Conservation (phyloP, 2,113 vertebrate species). For the Progne subis region DNA sequence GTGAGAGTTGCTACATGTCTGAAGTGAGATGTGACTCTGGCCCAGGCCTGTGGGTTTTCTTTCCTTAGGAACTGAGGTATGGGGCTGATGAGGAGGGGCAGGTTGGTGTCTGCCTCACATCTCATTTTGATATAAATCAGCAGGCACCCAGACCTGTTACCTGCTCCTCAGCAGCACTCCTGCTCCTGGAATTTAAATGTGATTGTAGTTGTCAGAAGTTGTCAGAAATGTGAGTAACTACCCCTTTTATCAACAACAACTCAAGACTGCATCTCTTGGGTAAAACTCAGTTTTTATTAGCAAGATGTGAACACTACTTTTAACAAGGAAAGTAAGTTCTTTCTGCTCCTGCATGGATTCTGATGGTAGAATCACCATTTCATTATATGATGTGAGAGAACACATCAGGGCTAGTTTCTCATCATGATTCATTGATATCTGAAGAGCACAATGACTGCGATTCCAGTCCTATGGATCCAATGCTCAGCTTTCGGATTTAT, state of each 20-base stretch:
- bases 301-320: background rate
- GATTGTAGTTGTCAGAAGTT: background rate
- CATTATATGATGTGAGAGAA: background rate
- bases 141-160: background rate
- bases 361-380: background rate
- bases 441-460: background rate
- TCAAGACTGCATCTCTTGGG: background rate
- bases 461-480: background rate
- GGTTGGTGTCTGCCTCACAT: background rate
- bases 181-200: background rate
- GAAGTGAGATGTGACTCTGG: background rate
- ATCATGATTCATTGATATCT: background rate
- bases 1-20: background rate
- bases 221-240: background rate
- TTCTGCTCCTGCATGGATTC: background rate
- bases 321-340: background rate
- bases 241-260: background rate
- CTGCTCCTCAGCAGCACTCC: background rate
- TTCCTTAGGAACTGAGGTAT: background rate
- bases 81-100: background rate
- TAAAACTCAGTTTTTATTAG: conserved; percentile 15
- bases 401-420: background rate
- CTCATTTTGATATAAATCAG: background rate
- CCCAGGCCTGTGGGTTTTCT: background rate
- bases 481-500: background rate